Evolutionary conservation across 1,140 invertebrate species (phyloP), one percentile per base, ranked within the genome.

Genomic region (Drosophila orena): DNA sequence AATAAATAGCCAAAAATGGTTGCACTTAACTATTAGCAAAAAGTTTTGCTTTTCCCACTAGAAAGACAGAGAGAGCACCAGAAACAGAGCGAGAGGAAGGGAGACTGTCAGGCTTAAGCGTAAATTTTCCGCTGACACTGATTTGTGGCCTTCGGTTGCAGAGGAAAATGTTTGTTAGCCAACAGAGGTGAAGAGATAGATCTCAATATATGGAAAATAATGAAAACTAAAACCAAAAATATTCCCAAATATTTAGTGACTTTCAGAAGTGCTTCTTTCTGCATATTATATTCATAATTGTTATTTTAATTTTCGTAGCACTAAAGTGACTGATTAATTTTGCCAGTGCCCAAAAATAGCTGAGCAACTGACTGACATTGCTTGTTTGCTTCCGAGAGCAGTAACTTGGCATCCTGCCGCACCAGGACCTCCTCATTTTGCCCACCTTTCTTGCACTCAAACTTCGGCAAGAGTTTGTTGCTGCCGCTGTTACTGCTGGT

Each of bases 111-210:
- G 68, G 37, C 52, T 55, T 43, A 69, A 78, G 74, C 61, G 61
- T 68, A 78, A 59, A 81, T 81, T 78, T 81, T 57, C 42, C 57
- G 58, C 56, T 83, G 79, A 83, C 79, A 83, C 61, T 83, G 79
- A 81, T 81, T 81, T 81, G 79, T 81, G 65, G 65, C 57, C 57
- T 60, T 55, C 47, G 40, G 12, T 35, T n/a, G 14, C 17, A 35
- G 50, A 42, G 43, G 6, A 27, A 42, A 17, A 40, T 34, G 35
- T 15, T 17, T 4, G 10, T 22, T 15, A 30, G 12, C 5, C 37
- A 56, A 37, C 37, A 2, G 24, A 37, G 8, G 44, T 43, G 52
- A 20, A 10, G 30, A 30, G 20, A 24, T 24, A 24, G 4, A 0
- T 24, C 24, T 24, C 24, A 24, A 24, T 24, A 24, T n/a, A n/a